Conservation (phyloP, 2,797 vertebrate genomes). For the Anomalospiza imberbis region DNA sequence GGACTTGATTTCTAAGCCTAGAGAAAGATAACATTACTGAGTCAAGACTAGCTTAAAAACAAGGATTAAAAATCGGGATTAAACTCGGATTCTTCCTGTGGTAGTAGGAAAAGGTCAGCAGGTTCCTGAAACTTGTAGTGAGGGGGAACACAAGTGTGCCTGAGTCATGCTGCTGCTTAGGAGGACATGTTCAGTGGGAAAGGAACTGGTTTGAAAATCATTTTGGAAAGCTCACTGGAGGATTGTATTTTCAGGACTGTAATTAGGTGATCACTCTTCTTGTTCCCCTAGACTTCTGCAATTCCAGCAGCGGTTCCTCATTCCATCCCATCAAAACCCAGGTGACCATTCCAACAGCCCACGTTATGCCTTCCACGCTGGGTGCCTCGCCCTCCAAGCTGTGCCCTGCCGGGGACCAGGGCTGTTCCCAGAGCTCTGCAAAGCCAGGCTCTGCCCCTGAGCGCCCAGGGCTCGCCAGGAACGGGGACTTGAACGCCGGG, state of each 20-base stretch:
- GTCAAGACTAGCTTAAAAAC: background rate
- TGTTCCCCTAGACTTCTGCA: constrained; percentile 83
- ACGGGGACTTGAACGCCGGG: constrained; percentile 58
- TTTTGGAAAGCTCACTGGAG: background rate
- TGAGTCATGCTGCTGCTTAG: background rate
- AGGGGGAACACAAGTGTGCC: background rate
- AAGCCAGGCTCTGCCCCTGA: constrained; percentile 56
- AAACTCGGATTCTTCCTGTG: background rate
- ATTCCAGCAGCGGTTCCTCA: constrained; percentile 84
- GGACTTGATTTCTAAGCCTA: background rate
- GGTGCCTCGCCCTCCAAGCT: constrained; percentile 80
- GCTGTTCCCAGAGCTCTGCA: background rate
- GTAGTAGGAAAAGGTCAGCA: background rate
- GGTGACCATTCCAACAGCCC: constrained; percentile 93
- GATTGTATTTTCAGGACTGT: background rate
- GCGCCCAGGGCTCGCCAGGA: constrained; percentile 55
- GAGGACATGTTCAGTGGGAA: background rate
- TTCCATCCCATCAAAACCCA: constrained; percentile 95
- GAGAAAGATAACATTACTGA: background rate
- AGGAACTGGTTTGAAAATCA: background rate
- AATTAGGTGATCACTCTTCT: background rate
- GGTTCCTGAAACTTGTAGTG: background rate
- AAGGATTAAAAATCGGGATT: background rate
- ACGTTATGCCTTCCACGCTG: constrained; percentile 97
- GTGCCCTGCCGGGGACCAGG: constrained; percentile 68